Evolutionary conservation across 2,113 vertebrate species (phyloP).

Genomic region (Turnix velox): DNA sequence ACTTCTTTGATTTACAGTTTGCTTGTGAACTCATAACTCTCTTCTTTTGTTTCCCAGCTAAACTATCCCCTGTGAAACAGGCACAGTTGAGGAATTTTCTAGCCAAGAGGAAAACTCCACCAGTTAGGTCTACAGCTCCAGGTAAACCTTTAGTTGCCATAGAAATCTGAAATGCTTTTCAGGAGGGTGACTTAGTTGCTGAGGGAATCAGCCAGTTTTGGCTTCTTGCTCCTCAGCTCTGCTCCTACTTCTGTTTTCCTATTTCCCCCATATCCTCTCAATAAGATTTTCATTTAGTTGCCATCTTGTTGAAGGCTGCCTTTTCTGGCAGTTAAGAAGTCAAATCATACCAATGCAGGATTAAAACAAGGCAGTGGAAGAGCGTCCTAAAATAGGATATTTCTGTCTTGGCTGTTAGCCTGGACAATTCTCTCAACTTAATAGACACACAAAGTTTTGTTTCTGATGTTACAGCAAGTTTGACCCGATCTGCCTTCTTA

Average conservation of each 20-base stretch:
- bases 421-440: background rate
- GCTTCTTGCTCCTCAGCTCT: background rate
- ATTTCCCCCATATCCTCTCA: background rate
- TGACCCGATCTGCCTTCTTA: constrained; percentile 92
- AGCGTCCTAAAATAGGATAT: background rate
- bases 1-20: background rate
- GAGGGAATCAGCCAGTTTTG: background rate
- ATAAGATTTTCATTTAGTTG: background rate
- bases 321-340: background rate
- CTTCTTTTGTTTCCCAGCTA: constrained; percentile 70
- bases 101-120: constrained; percentile 91
- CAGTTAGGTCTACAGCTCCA: constrained; percentile 92
- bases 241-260: background rate
- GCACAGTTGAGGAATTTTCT: constrained; percentile 92
- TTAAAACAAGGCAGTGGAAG: background rate
- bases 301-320: background rate
- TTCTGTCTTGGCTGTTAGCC: background rate
- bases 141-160: constrained; percentile 68
- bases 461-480: constrained; percentile 75
- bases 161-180: background rate
- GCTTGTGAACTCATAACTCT: background rate
- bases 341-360: background rate
- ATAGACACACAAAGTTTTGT: background rate
- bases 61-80: constrained; percentile 87
- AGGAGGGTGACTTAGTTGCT: background rate